These are phyloP conservation scores for Drosophila malerkotliana DNA, from an alignment of 1,140 invertebrate genomes.

Conservation along the genomic window DNA sequence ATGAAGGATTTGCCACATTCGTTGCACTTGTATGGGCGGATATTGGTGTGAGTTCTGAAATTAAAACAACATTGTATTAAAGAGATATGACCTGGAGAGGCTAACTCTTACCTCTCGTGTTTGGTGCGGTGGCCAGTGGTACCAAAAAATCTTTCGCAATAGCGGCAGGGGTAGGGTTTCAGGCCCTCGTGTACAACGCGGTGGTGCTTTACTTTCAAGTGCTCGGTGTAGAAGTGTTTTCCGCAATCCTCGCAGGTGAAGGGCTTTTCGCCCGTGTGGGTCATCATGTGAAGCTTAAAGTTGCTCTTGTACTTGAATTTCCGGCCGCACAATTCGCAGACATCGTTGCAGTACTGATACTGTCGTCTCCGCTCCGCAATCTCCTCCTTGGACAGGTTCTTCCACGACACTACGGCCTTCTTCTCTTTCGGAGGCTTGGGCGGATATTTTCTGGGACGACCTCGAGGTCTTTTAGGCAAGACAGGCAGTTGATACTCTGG, in stretches of 20 bases:
- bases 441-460: neutral
- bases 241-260: neutral
- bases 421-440: neutral
- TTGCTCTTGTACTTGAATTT: neutral
- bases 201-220: neutral
- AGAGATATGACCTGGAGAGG: neutral
- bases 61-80: neutral
- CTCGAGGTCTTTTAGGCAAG: neutral
- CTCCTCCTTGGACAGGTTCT: conserved; percentile 1
- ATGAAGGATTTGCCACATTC: conserved; percentile 1
- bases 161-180: neutral
- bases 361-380: neutral
- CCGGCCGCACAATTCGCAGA: neutral
- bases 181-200: neutral
- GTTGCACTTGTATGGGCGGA: conserved; percentile 1
- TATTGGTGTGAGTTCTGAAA: neutral
- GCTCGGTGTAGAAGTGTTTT: neutral
- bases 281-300: neutral
- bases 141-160: neutral
- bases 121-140: neutral
- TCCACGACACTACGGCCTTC: neutral
- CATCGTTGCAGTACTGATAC: neutral
- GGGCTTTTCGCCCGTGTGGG: neutral
- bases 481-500: neutral
- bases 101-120: neutral